A percentile compares a stretch with the other conserved stretches of the same genome.
Evolutionary conservation across 2,797 vertebrate species (phyloP).

Genomic region (Myotis pilosus): DNA sequence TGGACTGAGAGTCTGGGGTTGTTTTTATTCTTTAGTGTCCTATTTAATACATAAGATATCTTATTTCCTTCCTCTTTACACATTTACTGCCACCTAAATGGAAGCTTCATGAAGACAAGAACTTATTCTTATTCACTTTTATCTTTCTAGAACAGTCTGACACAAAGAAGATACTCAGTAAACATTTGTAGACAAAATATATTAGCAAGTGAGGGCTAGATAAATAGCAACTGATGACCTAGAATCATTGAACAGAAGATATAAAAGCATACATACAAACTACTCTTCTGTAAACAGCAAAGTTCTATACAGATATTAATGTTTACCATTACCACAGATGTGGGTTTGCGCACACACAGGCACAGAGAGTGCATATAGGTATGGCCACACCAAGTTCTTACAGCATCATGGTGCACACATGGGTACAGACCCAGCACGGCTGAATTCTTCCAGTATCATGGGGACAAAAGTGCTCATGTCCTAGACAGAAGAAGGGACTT

Average conservation of each 20-base stretch:
- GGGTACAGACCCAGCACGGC: accelerated
- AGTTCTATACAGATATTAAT: neutral
- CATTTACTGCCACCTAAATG: neutral
- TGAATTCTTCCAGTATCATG: neutral
- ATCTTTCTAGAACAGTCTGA: neutral
- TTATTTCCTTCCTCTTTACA: neutral
- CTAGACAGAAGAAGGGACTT: neutral
- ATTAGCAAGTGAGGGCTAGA: neutral
- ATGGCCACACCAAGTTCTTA: accelerated
- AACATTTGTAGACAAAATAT: neutral
- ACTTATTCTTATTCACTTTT: neutral
- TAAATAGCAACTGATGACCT: neutral
- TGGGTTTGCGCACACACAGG: neutral
- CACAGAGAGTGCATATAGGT: neutral
- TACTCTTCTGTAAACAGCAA: neutral
- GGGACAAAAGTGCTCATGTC: neutral
- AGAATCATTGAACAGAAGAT: neutral
- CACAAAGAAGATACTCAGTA: neutral
- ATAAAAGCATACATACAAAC: neutral
- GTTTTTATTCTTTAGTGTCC: neutral
- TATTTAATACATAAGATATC: neutral
- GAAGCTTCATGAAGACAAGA: neutral
- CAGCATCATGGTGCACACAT: accelerated
- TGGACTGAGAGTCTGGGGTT: neutral
- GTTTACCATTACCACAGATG: neutral